A percentile compares a stretch with the other conserved stretches of the same genome.
Conservation (phyloP, 1,140 invertebrate genomes). For the Conus ventricosus region DNA sequence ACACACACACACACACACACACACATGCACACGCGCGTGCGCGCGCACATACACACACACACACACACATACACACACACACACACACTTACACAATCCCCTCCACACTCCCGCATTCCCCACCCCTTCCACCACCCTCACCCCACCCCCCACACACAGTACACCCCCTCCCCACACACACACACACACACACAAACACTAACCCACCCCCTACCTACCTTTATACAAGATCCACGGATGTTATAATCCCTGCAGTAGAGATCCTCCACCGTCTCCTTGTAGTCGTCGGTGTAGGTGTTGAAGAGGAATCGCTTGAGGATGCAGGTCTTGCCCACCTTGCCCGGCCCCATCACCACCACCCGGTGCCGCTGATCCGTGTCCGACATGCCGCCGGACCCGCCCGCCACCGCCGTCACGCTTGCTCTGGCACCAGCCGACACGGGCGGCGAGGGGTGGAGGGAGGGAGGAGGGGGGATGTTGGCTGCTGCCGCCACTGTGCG, state of each 20-base stretch:
- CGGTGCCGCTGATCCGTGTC: constrained; percentile 83
- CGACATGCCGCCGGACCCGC: constrained; percentile 40
- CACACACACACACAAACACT: too few relatives aligned
- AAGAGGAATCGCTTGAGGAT: constrained; percentile 91
- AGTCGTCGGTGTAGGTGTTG: constrained; percentile 88
- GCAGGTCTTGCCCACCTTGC: constrained; percentile 90
- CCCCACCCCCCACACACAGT: too few relatives aligned
- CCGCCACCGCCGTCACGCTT: neutral
- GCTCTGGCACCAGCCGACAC: too few relatives aligned
- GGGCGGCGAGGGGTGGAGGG: too few relatives aligned
- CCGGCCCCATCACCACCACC: constrained; percentile 88
- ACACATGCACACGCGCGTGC: too few relatives aligned
- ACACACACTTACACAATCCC: neutral
- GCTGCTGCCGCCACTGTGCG: too few relatives aligned
- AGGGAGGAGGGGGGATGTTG: too few relatives aligned
- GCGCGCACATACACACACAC: neutral
- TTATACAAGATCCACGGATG: constrained; percentile 74
- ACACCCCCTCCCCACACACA: too few relatives aligned
- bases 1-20: neutral
- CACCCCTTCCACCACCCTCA: too few relatives aligned
- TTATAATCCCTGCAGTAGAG: constrained; percentile 91
- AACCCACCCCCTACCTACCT: constrained; percentile 30
- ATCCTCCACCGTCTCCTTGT: constrained; percentile 92
- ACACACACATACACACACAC: neutral
- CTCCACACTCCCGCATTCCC: too few relatives aligned